Evolutionary conservation across 2,113 vertebrate species (phyloP).

Genomic region (Cyprinus carpio): DNA sequence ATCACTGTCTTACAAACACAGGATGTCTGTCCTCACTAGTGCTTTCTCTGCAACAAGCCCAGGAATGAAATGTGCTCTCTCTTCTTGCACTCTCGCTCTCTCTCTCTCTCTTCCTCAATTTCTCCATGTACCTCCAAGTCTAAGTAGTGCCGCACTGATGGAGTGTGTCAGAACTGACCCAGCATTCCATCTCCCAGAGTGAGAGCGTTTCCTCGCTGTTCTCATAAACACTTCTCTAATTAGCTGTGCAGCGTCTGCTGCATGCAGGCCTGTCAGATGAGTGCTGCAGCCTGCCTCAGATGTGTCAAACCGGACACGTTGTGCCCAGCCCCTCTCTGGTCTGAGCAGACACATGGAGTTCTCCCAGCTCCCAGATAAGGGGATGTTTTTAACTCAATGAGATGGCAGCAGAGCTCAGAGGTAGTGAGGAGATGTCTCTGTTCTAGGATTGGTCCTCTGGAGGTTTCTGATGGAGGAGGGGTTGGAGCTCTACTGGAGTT

Average conservation of each 20-base stretch:
- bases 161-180: conserved; percentile 73
- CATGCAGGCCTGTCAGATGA: conserved; percentile 23
- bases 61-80: conserved; percentile 4
- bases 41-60: conserved; percentile 7
- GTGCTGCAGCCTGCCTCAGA: conserved; percentile 30
- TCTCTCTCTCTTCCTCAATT: conserved; percentile 5
- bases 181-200: conserved; percentile 70
- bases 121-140: conserved; percentile 46
- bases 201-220: conserved; percentile 44
- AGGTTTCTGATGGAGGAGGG: conserved; percentile 32
- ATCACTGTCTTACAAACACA: conserved; percentile 28
- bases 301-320: conserved; percentile 45
- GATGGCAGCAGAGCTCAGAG: conserved; percentile 30
- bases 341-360: conserved; percentile 41
- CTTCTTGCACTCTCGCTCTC: conserved; percentile 33
- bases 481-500: conserved; percentile 4
- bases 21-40: conserved; percentile 25
- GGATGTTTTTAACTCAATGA: conserved; percentile 43
- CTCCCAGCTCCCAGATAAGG: conserved; percentile 35
- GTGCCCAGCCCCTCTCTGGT: conserved; percentile 36
- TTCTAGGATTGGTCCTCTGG: conserved; percentile 23
- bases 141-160: conserved; percentile 59
- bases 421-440: conserved; percentile 28
- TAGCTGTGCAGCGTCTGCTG: conserved; percentile 65
- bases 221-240: conserved; percentile 66